Percentiles rank a stretch among this genome's conserved stretches.
Conservation (phyloP, 1,140 invertebrate genomes). For the Achroia grisella region DNA sequence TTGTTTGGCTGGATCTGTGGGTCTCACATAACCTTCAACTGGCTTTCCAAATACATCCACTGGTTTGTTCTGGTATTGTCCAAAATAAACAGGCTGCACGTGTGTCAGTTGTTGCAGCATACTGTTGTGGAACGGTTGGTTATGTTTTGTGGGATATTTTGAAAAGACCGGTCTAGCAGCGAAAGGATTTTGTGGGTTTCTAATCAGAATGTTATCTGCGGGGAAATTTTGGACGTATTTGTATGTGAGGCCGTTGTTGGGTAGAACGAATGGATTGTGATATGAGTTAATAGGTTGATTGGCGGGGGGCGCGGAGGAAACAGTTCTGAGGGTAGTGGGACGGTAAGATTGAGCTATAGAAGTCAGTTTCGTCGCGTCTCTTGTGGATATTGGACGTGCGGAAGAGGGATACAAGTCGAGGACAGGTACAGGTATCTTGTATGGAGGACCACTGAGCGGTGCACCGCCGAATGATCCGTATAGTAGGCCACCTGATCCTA, state of each 20-base stretch:
- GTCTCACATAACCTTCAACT: conserved; percentile 42
- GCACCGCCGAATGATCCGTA: conserved; percentile 44
- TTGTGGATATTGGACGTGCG: conserved; percentile 49
- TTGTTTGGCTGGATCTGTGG: conserved; percentile 33
- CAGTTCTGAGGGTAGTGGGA: conserved; percentile 50
- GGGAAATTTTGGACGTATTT: conserved; percentile 59
- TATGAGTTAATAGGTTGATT: conserved; percentile 67
- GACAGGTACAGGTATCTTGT: conserved; percentile 42
- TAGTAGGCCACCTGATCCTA: conserved; percentile 46
- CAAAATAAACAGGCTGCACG: conserved; percentile 52
- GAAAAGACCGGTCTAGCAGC: conserved; percentile 37
- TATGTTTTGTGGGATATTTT: conserved; percentile 43
- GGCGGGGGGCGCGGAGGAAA: conserved; percentile 27
- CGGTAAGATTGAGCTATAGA: conserved; percentile 65
- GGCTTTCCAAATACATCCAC: conserved; percentile 49
- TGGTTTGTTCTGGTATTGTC: conserved; percentile 56
- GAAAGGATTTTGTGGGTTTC: conserved; percentile 52
- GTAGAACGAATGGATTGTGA: conserved; percentile 57
- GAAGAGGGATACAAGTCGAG: conserved; percentile 51
- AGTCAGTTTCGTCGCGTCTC: conserved; percentile 62
- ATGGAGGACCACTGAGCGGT: conserved; percentile 41
- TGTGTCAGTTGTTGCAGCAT: conserved; percentile 53
- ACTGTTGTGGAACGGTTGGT: conserved; percentile 40
- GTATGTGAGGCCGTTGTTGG: conserved; percentile 44
- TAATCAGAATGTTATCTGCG: conserved; percentile 36